Conservation (phyloP, 2,113 vertebrate genomes). For the Cynoglossus semilaevis region DNA sequence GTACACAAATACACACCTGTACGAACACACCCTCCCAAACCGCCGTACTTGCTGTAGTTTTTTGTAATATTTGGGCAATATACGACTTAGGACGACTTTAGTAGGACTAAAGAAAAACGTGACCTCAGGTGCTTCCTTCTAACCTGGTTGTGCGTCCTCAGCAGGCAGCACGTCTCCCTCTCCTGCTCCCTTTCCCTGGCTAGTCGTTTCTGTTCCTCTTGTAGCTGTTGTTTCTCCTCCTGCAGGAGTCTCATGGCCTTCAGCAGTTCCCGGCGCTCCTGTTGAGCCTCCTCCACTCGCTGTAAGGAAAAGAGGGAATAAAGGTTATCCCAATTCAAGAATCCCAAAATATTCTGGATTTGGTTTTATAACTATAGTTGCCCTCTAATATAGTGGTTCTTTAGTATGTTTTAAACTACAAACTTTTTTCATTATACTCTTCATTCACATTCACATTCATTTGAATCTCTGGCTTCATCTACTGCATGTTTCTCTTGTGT, state of each 20-base stretch:
- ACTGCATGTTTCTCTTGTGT: too few relatives aligned
- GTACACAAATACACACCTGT: neutral
- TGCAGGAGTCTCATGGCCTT: conserved; percentile 85
- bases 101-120: too few relatives aligned
- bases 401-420: too few relatives aligned
- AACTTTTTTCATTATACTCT: too few relatives aligned
- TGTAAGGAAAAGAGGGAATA: conserved; percentile 43
- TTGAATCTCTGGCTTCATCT: too few relatives aligned
- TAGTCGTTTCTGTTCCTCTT: conserved; percentile 84
- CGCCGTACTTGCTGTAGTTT: too few relatives aligned
- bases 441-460: too few relatives aligned
- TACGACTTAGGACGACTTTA: too few relatives aligned
- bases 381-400: too few relatives aligned
- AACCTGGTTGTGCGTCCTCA: conserved; percentile 87
- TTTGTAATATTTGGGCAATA: too few relatives aligned
- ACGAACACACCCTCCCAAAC: conserved; percentile 18
- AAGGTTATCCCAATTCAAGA: neutral
- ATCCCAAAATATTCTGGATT: too few relatives aligned
- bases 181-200: conserved; percentile 75
- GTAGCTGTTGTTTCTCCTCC: conserved; percentile 87
- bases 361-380: too few relatives aligned
- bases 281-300: conserved; percentile 92
- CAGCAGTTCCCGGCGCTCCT: conserved; percentile 90
- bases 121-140: neutral
- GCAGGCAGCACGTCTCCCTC: conserved; percentile 82